phyloP scores from a whole-genome alignment of 2,888 invertebrate genomes.

The Chymomyza amoena region DNA sequence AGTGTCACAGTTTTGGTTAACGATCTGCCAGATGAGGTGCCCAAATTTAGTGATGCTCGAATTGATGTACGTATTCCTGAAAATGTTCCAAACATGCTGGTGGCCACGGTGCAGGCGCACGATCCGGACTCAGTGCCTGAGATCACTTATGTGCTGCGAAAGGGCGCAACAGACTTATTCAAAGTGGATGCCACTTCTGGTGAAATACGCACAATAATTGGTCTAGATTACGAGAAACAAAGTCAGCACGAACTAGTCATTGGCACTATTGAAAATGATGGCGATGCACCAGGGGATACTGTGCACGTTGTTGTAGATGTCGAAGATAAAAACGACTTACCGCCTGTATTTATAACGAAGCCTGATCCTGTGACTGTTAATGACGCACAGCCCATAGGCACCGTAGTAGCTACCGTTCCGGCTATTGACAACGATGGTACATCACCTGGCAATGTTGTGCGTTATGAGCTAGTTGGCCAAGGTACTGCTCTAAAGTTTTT shows the following conservation, averaged over 20 bases:
- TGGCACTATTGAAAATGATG: conserved; percentile 90
- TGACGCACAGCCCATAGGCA: conserved; percentile 90
- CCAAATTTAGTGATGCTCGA: conserved; percentile 85
- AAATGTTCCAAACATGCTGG: conserved; percentile 88
- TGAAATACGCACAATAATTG: conserved; percentile 86
- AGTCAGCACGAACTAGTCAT: conserved; percentile 87
- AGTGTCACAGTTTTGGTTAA: conserved; percentile 89
- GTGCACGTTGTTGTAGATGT: conserved; percentile 81
- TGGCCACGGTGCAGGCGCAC: conserved; percentile 90
- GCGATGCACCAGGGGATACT: conserved; percentile 84
- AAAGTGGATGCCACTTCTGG: conserved; percentile 90
- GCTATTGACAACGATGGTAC: conserved; percentile 93
- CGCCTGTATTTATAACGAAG: conserved; percentile 90
- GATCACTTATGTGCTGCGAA: conserved; percentile 91
- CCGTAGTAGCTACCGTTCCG: conserved; percentile 86
- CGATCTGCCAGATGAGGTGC: conserved; percentile 89
- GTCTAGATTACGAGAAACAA: conserved; percentile 88
- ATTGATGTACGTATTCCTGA: conserved; percentile 92
- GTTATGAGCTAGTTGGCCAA: conserved; percentile 89
- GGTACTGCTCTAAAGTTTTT: conserved; percentile 92
- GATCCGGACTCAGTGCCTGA: conserved; percentile 90
- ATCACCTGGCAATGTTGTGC: conserved; percentile 88
- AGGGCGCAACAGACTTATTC: conserved; percentile 90
- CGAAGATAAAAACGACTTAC: conserved; percentile 92
- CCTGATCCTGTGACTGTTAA: conserved; percentile 90